phyloP scores from a whole-genome alignment of 1,140 invertebrate genomes.

The Drosophila pruinosa region DNA sequence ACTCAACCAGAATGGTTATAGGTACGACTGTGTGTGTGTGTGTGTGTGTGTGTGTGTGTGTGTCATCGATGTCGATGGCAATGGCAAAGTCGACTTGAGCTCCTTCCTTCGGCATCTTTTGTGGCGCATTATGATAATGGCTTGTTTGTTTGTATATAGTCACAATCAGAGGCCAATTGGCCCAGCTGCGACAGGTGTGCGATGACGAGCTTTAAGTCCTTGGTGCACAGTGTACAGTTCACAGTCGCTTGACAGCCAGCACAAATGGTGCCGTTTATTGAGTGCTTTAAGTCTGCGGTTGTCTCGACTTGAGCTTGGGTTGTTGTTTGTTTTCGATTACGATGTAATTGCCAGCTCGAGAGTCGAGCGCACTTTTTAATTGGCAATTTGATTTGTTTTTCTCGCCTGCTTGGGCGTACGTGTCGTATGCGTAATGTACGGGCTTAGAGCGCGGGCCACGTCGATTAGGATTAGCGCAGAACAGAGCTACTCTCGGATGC shows the following conservation, averaged over 20 bases:
- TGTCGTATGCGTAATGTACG: constrained; percentile 76
- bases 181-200: constrained; percentile 39
- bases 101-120: constrained; percentile 35
- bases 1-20: constrained; percentile 66
- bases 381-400: constrained; percentile 61
- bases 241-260: too few relatives aligned
- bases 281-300: constrained; percentile 57
- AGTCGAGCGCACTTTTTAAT: constrained; percentile 60
- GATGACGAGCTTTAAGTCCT: constrained; percentile 54
- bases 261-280: constrained; percentile 73
- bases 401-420: constrained; percentile 43
- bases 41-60: constrained; percentile 30
- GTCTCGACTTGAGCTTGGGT: neutral
- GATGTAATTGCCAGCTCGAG: constrained; percentile 52
- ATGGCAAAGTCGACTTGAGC: constrained; percentile 37
- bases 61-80: constrained; percentile 44
- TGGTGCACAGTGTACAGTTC: constrained; percentile 16
- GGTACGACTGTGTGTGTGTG: constrained; percentile 22
- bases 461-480: constrained; percentile 54
- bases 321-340: constrained; percentile 51
- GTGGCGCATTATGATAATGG: constrained; percentile 74
- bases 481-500: neutral
- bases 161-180: constrained; percentile 30
- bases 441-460: constrained; percentile 48
- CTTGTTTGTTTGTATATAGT: constrained; percentile 70